phyloP scores from a whole-genome alignment of 2,113 vertebrate genomes.

The Rafetus swinhoei region DNA sequence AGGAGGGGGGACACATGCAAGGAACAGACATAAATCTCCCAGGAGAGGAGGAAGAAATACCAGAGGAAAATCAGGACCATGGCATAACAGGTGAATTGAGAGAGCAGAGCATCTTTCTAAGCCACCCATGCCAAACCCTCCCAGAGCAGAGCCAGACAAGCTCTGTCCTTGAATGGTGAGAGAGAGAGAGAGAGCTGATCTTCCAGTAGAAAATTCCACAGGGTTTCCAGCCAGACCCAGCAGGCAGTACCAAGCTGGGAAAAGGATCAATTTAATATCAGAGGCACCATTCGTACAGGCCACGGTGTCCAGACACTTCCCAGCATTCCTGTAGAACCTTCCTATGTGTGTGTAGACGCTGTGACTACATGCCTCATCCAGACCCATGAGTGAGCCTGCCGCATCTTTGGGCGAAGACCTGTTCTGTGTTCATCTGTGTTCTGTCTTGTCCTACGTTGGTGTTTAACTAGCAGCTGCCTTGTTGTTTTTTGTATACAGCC shows the following conservation, averaged over 20 bases:
- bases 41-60: slow-evolving; percentile 69
- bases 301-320: background rate
- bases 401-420: background rate
- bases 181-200: background rate
- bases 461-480: background rate
- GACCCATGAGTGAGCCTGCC: background rate
- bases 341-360: background rate
- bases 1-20: slow-evolving; percentile 63
- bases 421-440: background rate
- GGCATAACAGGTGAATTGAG: slow-evolving; percentile 66
- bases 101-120: background rate
- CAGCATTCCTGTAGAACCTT: background rate
- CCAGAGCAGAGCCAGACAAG: background rate
- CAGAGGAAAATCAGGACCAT: slow-evolving; percentile 53
- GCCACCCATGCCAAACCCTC: background rate
- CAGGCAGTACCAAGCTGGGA: background rate
- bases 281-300: background rate
- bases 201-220: background rate
- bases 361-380: background rate
- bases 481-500: background rate
- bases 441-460: background rate
- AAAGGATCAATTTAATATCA: background rate
- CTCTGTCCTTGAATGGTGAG: background rate
- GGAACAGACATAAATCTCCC: slow-evolving; percentile 53
- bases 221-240: background rate